phyloP scores from a whole-genome alignment of 2,888 invertebrate genomes.

The Litoditis marina region DNA sequence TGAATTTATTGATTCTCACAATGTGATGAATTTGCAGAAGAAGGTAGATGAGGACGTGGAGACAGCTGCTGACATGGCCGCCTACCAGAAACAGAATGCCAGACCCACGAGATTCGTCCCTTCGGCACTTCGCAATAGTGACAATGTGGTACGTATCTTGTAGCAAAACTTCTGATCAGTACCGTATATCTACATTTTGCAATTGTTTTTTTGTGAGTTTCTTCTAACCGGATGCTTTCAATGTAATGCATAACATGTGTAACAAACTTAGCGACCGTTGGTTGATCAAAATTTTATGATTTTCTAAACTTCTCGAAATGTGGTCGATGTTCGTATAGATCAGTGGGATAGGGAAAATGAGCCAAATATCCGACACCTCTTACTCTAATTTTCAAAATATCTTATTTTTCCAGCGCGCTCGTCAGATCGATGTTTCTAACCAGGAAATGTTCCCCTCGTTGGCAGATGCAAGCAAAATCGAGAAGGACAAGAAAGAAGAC shows the following conservation, averaged over 20 bases:
- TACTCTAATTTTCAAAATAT: too few relatives aligned
- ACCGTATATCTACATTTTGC: too few relatives aligned
- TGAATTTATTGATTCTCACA: too few relatives aligned
- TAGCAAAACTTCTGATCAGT: too few relatives aligned
- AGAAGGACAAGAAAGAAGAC: constrained; percentile 49
- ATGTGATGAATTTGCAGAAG: too few relatives aligned
- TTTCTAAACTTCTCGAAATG: neutral
- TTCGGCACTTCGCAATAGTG: constrained; percentile 6
- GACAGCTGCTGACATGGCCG: constrained; percentile 18
- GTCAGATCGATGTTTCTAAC: constrained; percentile 31
- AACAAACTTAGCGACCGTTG: too few relatives aligned
- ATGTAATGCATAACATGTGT: too few relatives aligned
- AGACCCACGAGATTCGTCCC: constrained; percentile 11
- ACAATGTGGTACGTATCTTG: neutral
- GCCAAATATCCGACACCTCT: too few relatives aligned
- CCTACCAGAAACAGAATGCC: constrained; percentile 11
- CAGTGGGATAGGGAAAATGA: too few relatives aligned
- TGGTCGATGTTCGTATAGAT: neutral
- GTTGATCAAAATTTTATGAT: neutral
- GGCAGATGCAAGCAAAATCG: constrained; percentile 52
- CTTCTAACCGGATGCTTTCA: too few relatives aligned
- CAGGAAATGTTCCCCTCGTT: constrained; percentile 54
- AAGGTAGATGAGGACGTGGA: constrained; percentile 16
- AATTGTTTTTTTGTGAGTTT: too few relatives aligned
- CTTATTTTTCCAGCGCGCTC: constrained; percentile 17